Base-by-base conservation (phyloP, 2,888 invertebrate genomes). In the Plagodis pulveraria region DNA sequence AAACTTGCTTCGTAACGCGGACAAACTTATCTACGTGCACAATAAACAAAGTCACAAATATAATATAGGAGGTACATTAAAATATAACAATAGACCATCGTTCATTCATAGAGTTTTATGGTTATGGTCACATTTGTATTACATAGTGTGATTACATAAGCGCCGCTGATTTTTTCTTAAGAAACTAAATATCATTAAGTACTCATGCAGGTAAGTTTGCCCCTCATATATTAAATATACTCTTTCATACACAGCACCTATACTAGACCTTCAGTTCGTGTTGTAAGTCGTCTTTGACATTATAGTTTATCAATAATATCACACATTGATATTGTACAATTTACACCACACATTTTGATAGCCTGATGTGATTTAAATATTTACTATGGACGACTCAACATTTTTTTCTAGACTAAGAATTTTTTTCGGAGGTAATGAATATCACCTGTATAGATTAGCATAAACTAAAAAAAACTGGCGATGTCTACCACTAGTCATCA, bases 281-380 rank as follows among this genome's bases (percentile, higher is more conserved):
- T 53, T 48, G 40, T 50, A 40, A 44, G 46, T 70, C 66, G 70
- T 85, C 83, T 84, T 84, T 75, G 84, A 86, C 86, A 83, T 79
- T 68, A 69, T 69, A 47, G 74, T 78, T 80, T 79, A 82, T 7
- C 77, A 76, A 77, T 85, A 86, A 81, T 85, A 86, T 87, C 86
- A 87, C 87, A 86, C 81, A 69, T 83, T 83, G 83, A 86, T 86
- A 86, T 86, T 82, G 82, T 86, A 84, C 80, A 67, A 6, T 36
- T 36, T 36, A 8, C 0, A 36, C 6, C 4, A 36, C 0, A 36
- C 0, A 36, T 36, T 22, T 22, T 22, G 22, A 22, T 22, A 22
- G 1, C 4, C 22, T 22, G 22, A 22, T 2, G 22, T 22, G 22
- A 22, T 22, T 22, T 22, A 22, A 2, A 22, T 22, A 22, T 22